Evolutionary conservation across 2,888 invertebrate genomes (phyloP).

Genomic region (Sarcophaga caerulescens): DNA sequence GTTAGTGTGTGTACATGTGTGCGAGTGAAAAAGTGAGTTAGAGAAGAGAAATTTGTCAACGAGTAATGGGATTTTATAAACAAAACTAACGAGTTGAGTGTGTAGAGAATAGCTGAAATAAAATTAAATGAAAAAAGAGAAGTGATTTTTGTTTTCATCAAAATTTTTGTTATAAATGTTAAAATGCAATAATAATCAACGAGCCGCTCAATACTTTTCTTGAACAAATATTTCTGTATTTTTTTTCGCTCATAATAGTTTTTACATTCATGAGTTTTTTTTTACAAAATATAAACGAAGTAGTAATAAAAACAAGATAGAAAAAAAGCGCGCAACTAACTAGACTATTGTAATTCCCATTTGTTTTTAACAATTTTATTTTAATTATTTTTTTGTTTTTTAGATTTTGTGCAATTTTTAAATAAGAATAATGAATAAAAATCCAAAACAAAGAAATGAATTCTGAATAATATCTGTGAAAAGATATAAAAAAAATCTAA

Average conservation of each 20-base stretch:
- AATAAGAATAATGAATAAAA: not conserved
- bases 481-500: not conserved
- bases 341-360: not conserved
- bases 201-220: conserved; percentile 31
- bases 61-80: conserved; percentile 52
- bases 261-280: conserved; percentile 22
- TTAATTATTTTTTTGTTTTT: not conserved
- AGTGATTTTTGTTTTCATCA: conserved; percentile 67
- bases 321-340: conserved; percentile 63
- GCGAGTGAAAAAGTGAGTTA: conserved; percentile 37
- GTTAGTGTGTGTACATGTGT: conserved; percentile 36
- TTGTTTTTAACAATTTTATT: not conserved
- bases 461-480: not conserved
- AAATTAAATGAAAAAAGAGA: conserved; percentile 51
- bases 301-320: conserved; percentile 59
- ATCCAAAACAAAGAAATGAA: not conserved
- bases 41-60: conserved; percentile 57
- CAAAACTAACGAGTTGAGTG: conserved; percentile 52
- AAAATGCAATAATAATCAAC: conserved; percentile 54
- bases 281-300: conserved; percentile 36
- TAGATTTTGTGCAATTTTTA: not conserved
- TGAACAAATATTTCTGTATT: conserved; percentile 37
- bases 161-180: conserved; percentile 46
- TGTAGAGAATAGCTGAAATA: conserved; percentile 53
- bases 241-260: conserved; percentile 19